Evolutionary conservation across 2,113 vertebrate species (phyloP).

Genomic region (Ophthalmolycus amberensis): DNA sequence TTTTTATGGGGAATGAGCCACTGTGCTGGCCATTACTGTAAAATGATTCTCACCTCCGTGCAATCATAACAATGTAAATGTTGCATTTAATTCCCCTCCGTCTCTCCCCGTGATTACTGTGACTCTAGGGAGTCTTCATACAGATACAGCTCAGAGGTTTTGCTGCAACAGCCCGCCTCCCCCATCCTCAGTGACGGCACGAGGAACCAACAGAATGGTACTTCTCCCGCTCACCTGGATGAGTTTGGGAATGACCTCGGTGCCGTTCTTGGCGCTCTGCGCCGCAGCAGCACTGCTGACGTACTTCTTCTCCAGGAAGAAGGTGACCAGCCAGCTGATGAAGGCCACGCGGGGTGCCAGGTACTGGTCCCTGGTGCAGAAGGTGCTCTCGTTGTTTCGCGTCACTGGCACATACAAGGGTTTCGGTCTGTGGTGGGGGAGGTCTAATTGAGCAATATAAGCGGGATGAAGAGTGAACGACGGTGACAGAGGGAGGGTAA

Average conservation of each 20-base stretch:
- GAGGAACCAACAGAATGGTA: not conserved
- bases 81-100: not conserved
- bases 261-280: constrained; percentile 92
- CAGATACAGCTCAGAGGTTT: not conserved
- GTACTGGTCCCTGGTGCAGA: constrained; percentile 95
- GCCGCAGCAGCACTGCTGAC: constrained; percentile 84
- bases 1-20: not conserved
- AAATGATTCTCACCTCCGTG: not conserved
- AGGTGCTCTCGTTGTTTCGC: constrained; percentile 92
- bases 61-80: not conserved
- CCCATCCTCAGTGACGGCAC: not conserved
- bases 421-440: constrained; percentile 93
- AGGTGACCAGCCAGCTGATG: constrained; percentile 98
- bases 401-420: constrained; percentile 90
- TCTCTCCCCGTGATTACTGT: not conserved
- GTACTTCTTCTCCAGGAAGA: constrained; percentile 99
- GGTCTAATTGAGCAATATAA: constrained; percentile 80
- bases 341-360: constrained; percentile 96
- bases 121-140: not conserved
- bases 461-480: not conserved
- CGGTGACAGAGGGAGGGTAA: not conserved
- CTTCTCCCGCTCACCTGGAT: constrained; percentile 86
- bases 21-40: not conserved
- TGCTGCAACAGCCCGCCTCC: not conserved
- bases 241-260: constrained; percentile 92